Percentiles rank a stretch among this genome's conserved stretches.
These are phyloP conservation scores for Pristionchus pacificus DNA, from an alignment of 1,140 invertebrate species.

Conservation along the genomic window DNA sequence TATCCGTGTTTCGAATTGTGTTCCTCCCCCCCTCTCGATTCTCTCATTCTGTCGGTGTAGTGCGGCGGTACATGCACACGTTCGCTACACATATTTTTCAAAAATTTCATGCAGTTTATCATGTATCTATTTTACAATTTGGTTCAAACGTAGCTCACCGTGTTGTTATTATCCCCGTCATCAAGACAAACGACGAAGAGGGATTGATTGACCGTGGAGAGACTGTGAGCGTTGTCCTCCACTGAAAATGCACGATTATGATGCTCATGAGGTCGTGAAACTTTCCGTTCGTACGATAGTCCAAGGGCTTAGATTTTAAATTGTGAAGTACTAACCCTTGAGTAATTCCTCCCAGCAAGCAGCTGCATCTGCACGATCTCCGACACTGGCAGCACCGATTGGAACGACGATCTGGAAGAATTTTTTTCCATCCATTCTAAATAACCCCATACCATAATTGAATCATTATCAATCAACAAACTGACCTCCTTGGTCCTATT, in stretches of 20 bases:
- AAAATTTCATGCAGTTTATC: no score
- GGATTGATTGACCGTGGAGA: slow-evolving; percentile 39
- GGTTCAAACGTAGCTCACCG: slow-evolving; percentile 9
- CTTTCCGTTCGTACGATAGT: no score
- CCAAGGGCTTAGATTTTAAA: no score
- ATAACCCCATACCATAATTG: no score
- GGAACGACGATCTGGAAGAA: slow-evolving; percentile 25
- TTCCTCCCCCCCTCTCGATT: background rate
- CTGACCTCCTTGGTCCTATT: slow-evolving; percentile 34
- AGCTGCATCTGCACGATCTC: slow-evolving; percentile 47
- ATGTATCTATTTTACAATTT: no score
- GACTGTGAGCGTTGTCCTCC: slow-evolving; percentile 41
- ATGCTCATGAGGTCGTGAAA: no score
- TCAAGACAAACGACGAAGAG: slow-evolving; percentile 53
- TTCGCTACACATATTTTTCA: no score
- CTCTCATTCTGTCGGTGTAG: no score
- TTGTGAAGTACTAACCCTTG: no score
- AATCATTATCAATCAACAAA: no score
- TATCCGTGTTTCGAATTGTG: background rate
- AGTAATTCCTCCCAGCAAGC: slow-evolving; percentile 35
- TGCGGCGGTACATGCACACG: no score
- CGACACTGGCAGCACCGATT: slow-evolving; percentile 41
- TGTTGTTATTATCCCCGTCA: slow-evolving; percentile 11
- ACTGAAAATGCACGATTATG: slow-evolving; percentile 17
- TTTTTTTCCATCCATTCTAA: no score